Base-by-base conservation (phyloP, 2,113 vertebrate species). In the Megaceryle torquata region DNA sequence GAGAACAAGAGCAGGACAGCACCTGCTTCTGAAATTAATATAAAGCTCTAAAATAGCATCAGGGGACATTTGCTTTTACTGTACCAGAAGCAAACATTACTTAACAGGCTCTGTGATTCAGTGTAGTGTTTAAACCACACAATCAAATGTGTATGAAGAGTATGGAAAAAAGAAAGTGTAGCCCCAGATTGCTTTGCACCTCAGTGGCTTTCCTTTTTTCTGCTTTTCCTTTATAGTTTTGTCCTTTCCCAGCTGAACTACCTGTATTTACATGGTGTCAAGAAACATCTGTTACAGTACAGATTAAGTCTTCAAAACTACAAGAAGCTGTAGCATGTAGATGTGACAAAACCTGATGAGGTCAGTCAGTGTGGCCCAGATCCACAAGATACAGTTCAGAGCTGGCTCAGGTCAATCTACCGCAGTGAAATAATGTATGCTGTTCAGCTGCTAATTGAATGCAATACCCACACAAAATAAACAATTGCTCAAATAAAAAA, bases 301-400 rank as follows among this genome's bases (percentile, higher is more conserved):
- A 76, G 35, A 69, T 37, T 18, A 60, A 7, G 50, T 51, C 48
- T 60, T 88, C 15, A 53, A 21, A 82, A 50, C 21, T 26, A 54
- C 71, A 53, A 41, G 13, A 46, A 65, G 11, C 18, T 37, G 26
- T 48, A 61, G 67, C 22, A 24, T 4, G 18, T 4, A 70, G 11
- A 48, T 7, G 9, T 22, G 13, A 91, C 4, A 50, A 68, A 82
- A 46, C 22, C 1, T 1, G 0, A 0, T 24, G 10, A 50, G 8
- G 22, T n/a, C 29, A 67, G 54, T 17, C 39, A 92, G 22, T 2
- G 6, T 11, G 7, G 37, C 24, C 9, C 26, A 60, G 19, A 59
- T 11, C 24, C 3, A 0, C 4, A 41, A 20, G 7, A 46, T 5
- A 28, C 3, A 65, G 14, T 29, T 65, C 39, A 50, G 21, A 24